Percentiles rank a stretch among this genome's conserved stretches.
These are phyloP conservation scores for Synergus gifuensis DNA, from an alignment of 2,888 invertebrate species.

Conservation along the genomic window DNA sequence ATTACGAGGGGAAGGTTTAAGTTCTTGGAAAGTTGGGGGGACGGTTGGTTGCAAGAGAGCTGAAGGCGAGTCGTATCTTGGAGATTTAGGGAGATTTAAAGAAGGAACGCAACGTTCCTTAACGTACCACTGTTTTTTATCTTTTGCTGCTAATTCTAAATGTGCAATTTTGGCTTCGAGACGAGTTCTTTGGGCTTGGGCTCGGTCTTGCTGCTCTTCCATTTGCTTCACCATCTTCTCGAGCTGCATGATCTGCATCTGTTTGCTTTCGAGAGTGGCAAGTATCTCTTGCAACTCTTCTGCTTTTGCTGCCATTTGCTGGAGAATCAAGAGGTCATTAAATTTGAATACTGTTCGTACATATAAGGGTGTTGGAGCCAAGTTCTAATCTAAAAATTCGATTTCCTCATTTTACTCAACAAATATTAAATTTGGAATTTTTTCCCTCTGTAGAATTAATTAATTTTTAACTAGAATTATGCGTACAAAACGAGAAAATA, in stretches of 20 bases:
- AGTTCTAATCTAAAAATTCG: no score
- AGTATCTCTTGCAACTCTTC: conserved; percentile 80
- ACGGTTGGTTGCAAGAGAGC: neutral
- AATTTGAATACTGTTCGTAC: neutral
- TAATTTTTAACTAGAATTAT: no score
- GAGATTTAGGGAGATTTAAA: neutral
- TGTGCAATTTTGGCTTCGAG: conserved; percentile 81
- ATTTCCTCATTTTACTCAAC: no score
- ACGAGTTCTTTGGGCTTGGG: conserved; percentile 81
- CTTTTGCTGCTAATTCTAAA: conserved; percentile 78
- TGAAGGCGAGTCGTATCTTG: neutral
- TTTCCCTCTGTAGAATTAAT: no score
- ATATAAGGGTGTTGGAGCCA: no score
- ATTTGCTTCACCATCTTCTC: conserved; percentile 81
- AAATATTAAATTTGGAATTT: no score
- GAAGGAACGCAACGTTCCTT: neutral
- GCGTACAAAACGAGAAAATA: no score
- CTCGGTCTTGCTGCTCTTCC: conserved; percentile 81
- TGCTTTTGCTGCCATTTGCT: conserved; percentile 79
- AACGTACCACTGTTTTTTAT: conserved; percentile 71
- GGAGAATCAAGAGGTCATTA: conserved; percentile 77
- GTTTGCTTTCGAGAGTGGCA: conserved; percentile 79
- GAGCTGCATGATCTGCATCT: conserved; percentile 80
- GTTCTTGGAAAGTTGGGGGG: neutral
- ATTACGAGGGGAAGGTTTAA: neutral